phyloP scores from a whole-genome alignment of 2,113 vertebrate species.

The Acanthochromis polyacanthus region DNA sequence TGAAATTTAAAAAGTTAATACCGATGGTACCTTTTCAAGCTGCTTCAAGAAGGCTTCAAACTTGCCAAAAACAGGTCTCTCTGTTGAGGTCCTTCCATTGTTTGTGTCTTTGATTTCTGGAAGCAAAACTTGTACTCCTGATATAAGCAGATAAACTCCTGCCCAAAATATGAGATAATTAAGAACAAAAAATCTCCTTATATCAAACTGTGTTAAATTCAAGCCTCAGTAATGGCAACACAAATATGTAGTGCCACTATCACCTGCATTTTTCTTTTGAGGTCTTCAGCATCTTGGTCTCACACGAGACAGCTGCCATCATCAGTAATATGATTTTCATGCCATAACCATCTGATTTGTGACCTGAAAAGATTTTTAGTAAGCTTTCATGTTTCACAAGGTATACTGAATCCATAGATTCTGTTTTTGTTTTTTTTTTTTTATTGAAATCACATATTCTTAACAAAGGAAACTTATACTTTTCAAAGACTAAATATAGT shows the following conservation, averaged over 20 bases:
- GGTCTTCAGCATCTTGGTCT: conserved; percentile 85
- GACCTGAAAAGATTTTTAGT: conserved; percentile 78
- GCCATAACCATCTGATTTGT: conserved; percentile 91
- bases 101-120: conserved; percentile 81
- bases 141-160: conserved; percentile 87
- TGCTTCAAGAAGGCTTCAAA: conserved; percentile 89
- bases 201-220: not conserved
- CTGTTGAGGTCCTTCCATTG: conserved; percentile 77
- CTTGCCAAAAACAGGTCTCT: conserved; percentile 88
- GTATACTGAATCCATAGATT: not conserved
- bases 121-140: conserved; percentile 88
- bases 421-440: not conserved
- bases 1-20: not conserved
- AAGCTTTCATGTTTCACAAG: not conserved
- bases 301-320: conserved; percentile 82
- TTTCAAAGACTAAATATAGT: not conserved
- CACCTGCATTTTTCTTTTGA: conserved; percentile 89
- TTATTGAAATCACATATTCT: not conserved
- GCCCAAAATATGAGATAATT: conserved; percentile 34
- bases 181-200: not conserved
- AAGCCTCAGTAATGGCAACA: not conserved
- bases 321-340: conserved; percentile 89
- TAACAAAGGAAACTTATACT: not conserved
- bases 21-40: conserved; percentile 84
- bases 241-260: not conserved